Evolutionary conservation across 2,888 invertebrate genomes (phyloP).

Genomic region (Xestoiulus laeticollis): DNA sequence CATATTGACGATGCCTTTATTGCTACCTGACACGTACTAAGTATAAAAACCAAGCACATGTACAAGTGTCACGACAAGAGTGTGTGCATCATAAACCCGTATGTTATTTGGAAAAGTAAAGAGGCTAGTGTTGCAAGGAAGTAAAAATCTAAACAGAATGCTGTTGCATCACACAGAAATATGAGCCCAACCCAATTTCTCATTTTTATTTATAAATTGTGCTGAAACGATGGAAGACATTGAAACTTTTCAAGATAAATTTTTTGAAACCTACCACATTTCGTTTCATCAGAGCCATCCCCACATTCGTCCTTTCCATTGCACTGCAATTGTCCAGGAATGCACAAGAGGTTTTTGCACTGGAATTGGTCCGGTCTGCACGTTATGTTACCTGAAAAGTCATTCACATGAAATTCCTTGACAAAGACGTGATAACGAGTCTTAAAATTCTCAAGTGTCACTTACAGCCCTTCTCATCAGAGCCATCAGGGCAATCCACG

Average conservation of each 20-base stretch:
- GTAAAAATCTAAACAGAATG: no score
- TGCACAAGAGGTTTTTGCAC: constrained; percentile 69
- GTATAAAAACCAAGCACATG: no score
- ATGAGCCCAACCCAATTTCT: no score
- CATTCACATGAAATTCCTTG: background rate
- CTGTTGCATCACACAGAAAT: no score
- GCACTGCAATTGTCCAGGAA: constrained; percentile 78
- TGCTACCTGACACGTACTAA: no score
- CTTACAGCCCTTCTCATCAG: constrained; percentile 77
- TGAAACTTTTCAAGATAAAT: background rate
- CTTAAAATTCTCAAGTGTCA: background rate
- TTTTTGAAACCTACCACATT: constrained; percentile 71
- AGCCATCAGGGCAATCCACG: constrained; percentile 80
- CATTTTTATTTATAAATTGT: background rate
- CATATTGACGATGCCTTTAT: no score
- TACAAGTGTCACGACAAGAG: no score
- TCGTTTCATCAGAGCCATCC: constrained; percentile 85
- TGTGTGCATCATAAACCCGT: no score
- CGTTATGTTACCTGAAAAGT: constrained; percentile 69
- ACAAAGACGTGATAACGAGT: background rate
- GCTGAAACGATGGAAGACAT: background rate
- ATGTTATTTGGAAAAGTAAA: no score
- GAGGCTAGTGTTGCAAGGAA: no score
- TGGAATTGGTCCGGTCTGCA: constrained; percentile 89
- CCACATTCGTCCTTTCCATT: constrained; percentile 82